Conservation (phyloP, 2,113 vertebrate species). For the Malurus alboscapulatus region DNA sequence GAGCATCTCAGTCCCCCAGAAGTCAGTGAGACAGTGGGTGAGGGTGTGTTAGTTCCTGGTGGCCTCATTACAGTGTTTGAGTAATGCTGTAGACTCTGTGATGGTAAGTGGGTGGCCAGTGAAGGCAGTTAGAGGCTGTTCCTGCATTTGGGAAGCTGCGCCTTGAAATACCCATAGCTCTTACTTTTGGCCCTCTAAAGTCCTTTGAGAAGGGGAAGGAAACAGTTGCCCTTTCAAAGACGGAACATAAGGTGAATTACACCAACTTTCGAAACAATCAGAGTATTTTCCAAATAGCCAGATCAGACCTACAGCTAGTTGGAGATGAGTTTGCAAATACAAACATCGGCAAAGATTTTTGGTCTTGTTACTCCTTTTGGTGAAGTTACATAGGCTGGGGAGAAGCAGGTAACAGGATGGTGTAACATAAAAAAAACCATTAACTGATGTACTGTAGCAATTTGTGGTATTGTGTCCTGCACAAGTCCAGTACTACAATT, state of each 20-base stretch:
- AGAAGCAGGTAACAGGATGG: background rate
- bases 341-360: background rate
- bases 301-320: background rate
- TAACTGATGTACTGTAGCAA: background rate
- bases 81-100: accelerated
- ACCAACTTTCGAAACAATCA: background rate
- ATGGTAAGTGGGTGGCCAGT: background rate
- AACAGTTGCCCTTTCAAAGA: background rate
- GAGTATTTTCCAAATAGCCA: background rate
- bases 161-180: background rate
- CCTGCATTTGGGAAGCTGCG: background rate
- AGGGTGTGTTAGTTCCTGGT: background rate
- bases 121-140: background rate
- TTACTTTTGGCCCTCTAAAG: background rate
- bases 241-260: background rate
- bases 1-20: background rate
- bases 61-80: background rate
- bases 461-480: background rate
- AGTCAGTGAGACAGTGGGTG: background rate
- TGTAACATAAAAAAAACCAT: background rate
- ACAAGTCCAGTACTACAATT: background rate
- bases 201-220: background rate
- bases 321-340: background rate
- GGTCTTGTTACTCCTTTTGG: background rate
- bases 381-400: background rate